Evolutionary conservation across 2,888 invertebrate genomes (phyloP), one percentile per base, ranked within the genome.

Genomic region (Amblyteles armatorius): DNA sequence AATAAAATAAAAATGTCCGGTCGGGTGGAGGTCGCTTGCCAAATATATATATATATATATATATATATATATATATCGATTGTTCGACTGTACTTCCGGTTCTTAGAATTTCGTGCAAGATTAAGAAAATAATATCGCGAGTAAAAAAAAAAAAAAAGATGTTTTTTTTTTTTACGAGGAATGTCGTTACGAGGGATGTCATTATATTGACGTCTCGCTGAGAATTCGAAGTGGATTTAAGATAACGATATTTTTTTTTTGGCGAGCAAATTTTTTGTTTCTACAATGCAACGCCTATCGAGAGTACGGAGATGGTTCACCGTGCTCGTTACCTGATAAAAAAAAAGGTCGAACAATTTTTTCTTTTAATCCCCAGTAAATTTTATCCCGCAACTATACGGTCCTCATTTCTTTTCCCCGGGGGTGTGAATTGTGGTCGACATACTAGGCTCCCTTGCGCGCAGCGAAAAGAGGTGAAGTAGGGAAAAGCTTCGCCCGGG

Each of bases 401-500:
- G 16, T 1, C 16, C 29, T 60, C 29, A 48, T 48, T 60, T 26
- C 60, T n/a, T 63, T 33, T 63, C 6, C 9, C 63, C 33, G 22
- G 33, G 26, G 63, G 63, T 63, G 63, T 63, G 63, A 63, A 63
- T 63, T 63, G 63, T 63, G 63, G 63, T 33, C 63, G 63, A 63
- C 29, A 63, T 63, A 33, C 63, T 33, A 33, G 63, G 16, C 33
- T 36, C 50, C 36, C 16, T 52, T 19, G 68, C 19, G 48, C n/a
- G 22, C 50, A 52, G 29, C 33, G 76, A 29, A 63, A 63, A 57
- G 44, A 68, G 52, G 57, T 52, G 79, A 79, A 60, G 52, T 11
- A 63, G 44, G 33, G 57, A 83, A 79, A 79, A 76, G 74, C 79
- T 80, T 80, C 55, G 71, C 76, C 48, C 57, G 57, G 71, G 67